Evolutionary conservation across 2,888 invertebrate genomes (phyloP).

Genomic region (Xestoiulus laeticollis): DNA sequence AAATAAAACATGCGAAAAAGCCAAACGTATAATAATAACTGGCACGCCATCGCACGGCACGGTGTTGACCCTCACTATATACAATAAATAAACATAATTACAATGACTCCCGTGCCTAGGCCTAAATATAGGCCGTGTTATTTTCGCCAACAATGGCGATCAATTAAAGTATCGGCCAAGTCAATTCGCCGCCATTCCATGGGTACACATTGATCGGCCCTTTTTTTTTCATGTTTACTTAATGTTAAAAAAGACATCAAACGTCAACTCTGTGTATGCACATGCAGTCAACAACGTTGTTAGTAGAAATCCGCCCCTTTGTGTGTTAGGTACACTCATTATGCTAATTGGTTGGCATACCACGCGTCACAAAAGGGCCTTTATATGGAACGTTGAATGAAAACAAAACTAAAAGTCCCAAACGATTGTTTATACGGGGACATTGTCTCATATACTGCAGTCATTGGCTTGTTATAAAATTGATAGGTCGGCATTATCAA

Average conservation of each 20-base stretch:
- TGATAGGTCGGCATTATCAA: too few species aligned
- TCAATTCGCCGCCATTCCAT: neutral
- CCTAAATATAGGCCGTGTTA: conserved; percentile 29
- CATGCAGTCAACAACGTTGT: neutral
- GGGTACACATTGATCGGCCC: neutral
- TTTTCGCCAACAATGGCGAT: neutral
- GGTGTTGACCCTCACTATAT: neutral
- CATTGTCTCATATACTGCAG: too few species aligned
- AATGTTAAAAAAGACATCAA: conserved; percentile 15
- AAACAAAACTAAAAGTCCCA: too few species aligned
- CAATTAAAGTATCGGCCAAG: neutral
- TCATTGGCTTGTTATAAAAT: too few species aligned
- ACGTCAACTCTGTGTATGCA: neutral
- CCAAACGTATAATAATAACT: neutral
- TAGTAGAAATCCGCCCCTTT: neutral
- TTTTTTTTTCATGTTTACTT: neutral
- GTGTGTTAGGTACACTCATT: neutral
- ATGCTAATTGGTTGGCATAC: neutral
- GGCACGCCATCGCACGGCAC: neutral
- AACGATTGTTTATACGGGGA: too few species aligned
- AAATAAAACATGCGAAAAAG: conserved; percentile 15
- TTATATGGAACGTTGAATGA: neutral
- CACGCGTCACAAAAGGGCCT: neutral
- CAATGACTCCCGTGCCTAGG: neutral
- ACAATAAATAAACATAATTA: conserved; percentile 29